phyloP scores from a whole-genome alignment of 2,113 vertebrate species.

The Phrynosoma platyrhinos region DNA sequence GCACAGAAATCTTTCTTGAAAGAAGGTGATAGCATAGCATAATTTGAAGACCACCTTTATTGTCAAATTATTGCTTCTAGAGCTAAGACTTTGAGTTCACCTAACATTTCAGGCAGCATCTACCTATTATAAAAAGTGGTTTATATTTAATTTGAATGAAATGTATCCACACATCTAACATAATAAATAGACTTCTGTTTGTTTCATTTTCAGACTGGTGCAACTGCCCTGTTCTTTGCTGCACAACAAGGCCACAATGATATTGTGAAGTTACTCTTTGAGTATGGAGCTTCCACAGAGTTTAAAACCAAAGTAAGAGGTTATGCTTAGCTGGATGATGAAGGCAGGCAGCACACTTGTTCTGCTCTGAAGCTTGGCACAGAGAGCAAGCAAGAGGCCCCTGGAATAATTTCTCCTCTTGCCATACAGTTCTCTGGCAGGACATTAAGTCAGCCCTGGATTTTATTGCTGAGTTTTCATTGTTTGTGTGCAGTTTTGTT shows the following conservation, averaged over 20 bases:
- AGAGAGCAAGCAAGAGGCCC: conserved; percentile 15
- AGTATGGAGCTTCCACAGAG: conserved; percentile 96
- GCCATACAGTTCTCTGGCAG: conserved; percentile 16
- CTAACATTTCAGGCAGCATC: neutral
- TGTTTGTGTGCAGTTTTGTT: neutral
- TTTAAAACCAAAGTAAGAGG: conserved; percentile 89
- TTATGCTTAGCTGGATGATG: conserved; percentile 16
- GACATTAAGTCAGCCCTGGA: conserved; percentile 5
- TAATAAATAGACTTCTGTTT: conserved; percentile 28
- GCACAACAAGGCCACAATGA: conserved; percentile 94
- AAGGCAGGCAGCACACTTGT: neutral
- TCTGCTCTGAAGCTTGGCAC: neutral
- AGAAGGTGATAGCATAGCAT: neutral
- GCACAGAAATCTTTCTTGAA: neutral
- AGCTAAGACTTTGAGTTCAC: neutral
- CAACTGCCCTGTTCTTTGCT: conserved; percentile 94
- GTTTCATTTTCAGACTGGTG: conserved; percentile 86
- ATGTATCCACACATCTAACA: neutral
- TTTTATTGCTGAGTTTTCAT: conserved; percentile 38
- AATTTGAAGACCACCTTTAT: neutral
- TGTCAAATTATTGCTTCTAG: neutral
- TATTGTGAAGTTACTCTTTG: conserved; percentile 92
- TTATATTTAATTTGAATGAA: neutral
- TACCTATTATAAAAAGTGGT: neutral
- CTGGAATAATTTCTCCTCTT: conserved; percentile 15